Percentiles rank a stretch among this genome's conserved stretches.
Conservation (phyloP, 2,797 vertebrate species). For the Notamacropus eugenii region DNA sequence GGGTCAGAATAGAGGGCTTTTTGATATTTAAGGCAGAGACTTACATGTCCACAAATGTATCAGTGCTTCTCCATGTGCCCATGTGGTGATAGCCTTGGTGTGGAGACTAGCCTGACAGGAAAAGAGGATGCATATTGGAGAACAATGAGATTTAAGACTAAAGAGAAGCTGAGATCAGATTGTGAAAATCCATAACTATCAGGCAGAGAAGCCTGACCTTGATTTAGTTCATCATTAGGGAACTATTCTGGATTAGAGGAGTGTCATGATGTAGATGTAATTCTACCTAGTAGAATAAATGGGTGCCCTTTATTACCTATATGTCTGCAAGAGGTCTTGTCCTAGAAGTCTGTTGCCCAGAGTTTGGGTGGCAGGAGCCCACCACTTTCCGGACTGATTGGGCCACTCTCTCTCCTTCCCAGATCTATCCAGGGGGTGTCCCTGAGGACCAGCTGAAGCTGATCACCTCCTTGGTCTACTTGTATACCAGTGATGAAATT, state of each 20-base stretch:
- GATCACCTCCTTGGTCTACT: slow-evolving; percentile 39
- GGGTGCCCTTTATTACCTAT: neutral
- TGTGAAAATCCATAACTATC: neutral
- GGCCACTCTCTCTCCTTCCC: rapidly evolving
- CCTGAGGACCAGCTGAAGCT: slow-evolving; percentile 76
- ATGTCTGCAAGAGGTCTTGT: neutral
- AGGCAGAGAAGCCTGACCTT: neutral
- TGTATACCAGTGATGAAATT: slow-evolving; percentile 69
- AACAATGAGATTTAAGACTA: neutral
- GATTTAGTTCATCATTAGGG: neutral
- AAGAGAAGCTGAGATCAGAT: neutral
- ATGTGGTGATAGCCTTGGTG: neutral
- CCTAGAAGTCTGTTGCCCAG: neutral
- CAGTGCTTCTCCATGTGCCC: neutral
- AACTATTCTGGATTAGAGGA: neutral
- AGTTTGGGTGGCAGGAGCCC: neutral
- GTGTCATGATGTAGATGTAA: neutral
- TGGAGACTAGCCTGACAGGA: neutral
- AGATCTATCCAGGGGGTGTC: slow-evolving; percentile 67
- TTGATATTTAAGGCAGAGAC: neutral
- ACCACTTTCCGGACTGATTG: neutral
- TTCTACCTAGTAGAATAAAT: neutral
- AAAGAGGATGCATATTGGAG: neutral
- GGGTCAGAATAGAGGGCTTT: neutral
- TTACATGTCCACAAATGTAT: neutral